phyloP scores from a whole-genome alignment of 1,140 invertebrate species.

The Gryllus bimaculatus region DNA sequence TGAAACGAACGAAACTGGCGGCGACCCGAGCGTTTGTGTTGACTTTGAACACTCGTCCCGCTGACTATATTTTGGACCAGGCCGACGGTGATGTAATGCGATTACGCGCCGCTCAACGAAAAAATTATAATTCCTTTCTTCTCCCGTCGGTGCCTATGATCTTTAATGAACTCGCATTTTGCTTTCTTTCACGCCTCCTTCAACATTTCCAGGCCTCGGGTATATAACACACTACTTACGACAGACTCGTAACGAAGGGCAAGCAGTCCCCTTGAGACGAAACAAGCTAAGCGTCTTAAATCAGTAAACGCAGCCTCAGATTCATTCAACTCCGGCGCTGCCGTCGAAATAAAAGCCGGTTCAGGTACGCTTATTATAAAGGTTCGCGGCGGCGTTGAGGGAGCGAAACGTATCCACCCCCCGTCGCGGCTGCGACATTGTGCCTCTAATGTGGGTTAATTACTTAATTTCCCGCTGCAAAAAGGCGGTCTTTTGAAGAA shows the following conservation, averaged over 20 bases:
- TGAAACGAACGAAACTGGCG: no score
- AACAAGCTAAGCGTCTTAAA: neutral
- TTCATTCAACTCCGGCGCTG: neutral
- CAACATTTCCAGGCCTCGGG: no score
- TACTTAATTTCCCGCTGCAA: neutral
- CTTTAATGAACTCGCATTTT: no score
- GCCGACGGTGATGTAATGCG: no score
- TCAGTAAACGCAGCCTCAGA: neutral
- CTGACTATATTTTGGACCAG: no score
- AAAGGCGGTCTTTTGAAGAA: neutral
- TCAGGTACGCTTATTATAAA: neutral
- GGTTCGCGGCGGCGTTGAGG: neutral
- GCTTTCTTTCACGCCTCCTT: no score
- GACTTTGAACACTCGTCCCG: no score
- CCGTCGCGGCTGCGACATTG: neutral
- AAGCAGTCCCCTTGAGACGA: neutral
- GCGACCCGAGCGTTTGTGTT: no score
- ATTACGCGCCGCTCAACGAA: no score
- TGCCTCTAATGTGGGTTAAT: slow-evolving; percentile 4
- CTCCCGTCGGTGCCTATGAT: no score
- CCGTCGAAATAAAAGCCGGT: neutral
- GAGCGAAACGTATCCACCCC: neutral
- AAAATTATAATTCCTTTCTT: no score
- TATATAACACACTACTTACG: no score
- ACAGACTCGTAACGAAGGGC: neutral